phyloP scores from a whole-genome alignment of 2,797 vertebrate genomes.

The Cossypha dichroa region DNA sequence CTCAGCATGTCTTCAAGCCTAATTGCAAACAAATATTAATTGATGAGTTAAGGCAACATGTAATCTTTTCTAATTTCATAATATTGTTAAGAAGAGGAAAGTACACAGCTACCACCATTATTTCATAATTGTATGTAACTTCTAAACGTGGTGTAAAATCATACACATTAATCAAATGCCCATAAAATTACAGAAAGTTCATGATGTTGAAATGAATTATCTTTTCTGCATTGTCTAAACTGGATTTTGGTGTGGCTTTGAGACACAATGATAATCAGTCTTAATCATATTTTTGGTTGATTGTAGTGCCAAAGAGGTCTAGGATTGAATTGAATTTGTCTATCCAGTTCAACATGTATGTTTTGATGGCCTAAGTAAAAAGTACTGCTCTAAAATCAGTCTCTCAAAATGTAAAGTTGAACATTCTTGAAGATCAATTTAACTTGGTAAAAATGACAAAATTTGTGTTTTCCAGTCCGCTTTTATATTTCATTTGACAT shows the following conservation, averaged over 20 bases:
- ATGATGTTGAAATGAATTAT: fast-evolving
- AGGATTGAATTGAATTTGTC: background rate
- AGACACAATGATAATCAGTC: background rate
- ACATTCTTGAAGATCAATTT: background rate
- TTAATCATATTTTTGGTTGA: background rate
- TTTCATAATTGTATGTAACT: background rate
- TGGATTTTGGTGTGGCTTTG: background rate
- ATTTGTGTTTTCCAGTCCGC: background rate
- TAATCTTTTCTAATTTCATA: background rate
- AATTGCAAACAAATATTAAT: background rate
- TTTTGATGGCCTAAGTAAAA: background rate
- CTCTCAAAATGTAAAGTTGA: background rate
- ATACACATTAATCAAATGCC: fast-evolving
- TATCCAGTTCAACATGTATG: fast-evolving
- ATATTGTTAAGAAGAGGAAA: background rate
- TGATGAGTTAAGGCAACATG: background rate
- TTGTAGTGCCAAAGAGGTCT: background rate
- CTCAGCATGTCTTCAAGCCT: background rate
- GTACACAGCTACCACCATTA: background rate
- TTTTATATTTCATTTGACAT: background rate
- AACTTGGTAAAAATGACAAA: background rate
- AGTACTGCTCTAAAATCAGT: background rate
- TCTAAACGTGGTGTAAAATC: background rate
- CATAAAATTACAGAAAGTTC: background rate
- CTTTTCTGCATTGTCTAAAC: background rate